phyloP scores from a whole-genome alignment of 1,140 invertebrate species.

The Brachionus sp. region DNA sequence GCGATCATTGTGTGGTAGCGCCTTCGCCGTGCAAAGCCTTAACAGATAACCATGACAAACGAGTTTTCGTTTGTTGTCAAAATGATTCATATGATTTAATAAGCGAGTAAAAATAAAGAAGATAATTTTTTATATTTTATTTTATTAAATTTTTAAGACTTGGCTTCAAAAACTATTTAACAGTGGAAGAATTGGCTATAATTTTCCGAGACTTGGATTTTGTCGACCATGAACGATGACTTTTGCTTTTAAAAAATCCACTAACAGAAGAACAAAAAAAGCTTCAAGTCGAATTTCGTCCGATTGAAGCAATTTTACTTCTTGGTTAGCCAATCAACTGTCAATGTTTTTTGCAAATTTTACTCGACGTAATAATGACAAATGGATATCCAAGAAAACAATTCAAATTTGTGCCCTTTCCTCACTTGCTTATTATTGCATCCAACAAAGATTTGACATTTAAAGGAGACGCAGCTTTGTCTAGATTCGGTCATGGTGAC shows the following conservation, averaged over 20 bases:
- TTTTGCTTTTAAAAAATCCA: not conserved
- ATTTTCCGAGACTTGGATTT: slow-evolving; percentile 69
- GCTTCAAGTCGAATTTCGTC: slow-evolving; percentile 61
- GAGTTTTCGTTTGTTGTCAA: slow-evolving; percentile 41
- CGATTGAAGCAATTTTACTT: too few relatives aligned
- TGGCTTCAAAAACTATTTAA: slow-evolving; percentile 67
- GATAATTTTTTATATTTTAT: too few relatives aligned
- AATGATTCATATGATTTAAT: slow-evolving; percentile 32
- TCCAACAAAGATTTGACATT: too few relatives aligned
- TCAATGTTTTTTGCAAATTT: too few relatives aligned
- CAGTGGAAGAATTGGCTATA: slow-evolving; percentile 65
- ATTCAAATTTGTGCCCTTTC: too few relatives aligned
- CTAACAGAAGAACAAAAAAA: slow-evolving; percentile 56
- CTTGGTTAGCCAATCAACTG: too few relatives aligned
- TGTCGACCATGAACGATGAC: slow-evolving; percentile 65
- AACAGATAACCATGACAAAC: not conserved
- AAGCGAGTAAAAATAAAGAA: slow-evolving; percentile 6
- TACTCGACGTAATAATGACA: too few relatives aligned
- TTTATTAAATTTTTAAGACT: too few relatives aligned
- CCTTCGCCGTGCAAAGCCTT: slow-evolving; percentile 32
- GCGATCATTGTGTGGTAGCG: slow-evolving; percentile 38
- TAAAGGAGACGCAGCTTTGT: not conserved
- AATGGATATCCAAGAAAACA: too few relatives aligned
- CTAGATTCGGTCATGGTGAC: not conserved
- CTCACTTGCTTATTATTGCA: too few relatives aligned